A percentile compares a stretch with the other conserved stretches of the same genome.
Evolutionary conservation across 2,888 invertebrate genomes (phyloP).

Genomic region (Phymatocera aterrima): DNA sequence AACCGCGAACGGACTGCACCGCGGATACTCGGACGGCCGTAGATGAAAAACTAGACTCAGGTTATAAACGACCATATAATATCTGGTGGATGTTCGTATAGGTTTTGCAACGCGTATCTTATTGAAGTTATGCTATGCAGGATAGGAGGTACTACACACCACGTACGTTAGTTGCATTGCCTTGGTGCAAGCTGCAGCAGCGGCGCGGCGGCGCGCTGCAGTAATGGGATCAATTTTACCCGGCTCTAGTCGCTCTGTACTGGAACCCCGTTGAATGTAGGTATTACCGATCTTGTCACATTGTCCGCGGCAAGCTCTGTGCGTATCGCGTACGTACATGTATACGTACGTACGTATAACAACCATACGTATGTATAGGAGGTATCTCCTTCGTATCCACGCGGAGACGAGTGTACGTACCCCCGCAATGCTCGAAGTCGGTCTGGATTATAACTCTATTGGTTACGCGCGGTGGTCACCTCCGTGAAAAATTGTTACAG

Average conservation of each 20-base stretch:
- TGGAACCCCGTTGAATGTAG: background rate
- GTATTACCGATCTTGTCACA: slow-evolving; percentile 20
- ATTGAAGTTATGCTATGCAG: no score
- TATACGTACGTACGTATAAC: no score
- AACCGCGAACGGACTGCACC: background rate
- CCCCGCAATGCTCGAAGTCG: no score
- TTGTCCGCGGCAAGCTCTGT: no score
- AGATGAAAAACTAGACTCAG: slow-evolving; percentile 6
- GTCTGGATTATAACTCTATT: slow-evolving; percentile 20
- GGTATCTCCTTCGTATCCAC: background rate
- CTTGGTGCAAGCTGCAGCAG: no score
- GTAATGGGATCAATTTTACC: slow-evolving; percentile 30
- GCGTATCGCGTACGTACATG: no score
- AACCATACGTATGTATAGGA: no score
- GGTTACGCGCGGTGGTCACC: slow-evolving; percentile 10
- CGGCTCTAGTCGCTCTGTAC: background rate
- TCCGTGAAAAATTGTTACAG: slow-evolving; percentile 16
- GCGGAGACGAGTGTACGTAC: background rate
- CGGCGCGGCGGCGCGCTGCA: no score
- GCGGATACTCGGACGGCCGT: background rate
- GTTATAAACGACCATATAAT: slow-evolving; percentile 7
- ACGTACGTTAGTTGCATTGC: background rate
- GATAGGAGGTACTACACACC: background rate
- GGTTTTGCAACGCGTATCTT: no score
- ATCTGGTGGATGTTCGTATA: no score